phyloP scores from a whole-genome alignment of 2,888 invertebrate species.

The Trissolcus japonicus region DNA sequence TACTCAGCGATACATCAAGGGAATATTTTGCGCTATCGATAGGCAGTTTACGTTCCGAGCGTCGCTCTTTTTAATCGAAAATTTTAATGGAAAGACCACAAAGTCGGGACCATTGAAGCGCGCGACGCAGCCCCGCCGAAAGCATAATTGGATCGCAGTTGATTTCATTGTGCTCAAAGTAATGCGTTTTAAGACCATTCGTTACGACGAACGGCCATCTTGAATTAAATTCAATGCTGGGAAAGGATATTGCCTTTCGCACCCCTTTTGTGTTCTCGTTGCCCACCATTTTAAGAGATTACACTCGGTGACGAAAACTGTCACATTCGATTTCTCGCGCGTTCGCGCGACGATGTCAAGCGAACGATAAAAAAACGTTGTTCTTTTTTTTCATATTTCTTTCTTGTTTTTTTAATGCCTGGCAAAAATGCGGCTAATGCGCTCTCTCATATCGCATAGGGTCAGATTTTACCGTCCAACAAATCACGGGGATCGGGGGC shows the following conservation, averaged over 20 bases:
- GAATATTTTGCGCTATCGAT: conserved; percentile 19
- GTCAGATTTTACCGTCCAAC: no score
- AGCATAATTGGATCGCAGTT: conserved; percentile 49
- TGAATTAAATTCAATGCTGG: conserved; percentile 42
- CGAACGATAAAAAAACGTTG: conserved; percentile 32
- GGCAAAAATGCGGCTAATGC: conserved; percentile 14
- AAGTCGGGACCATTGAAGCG: conserved; percentile 38
- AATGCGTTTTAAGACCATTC: conserved; percentile 52
- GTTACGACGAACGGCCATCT: conserved; percentile 51
- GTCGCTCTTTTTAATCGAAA: conserved; percentile 37
- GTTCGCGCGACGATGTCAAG: conserved; percentile 21
- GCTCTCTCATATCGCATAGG: no score
- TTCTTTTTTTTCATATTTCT: no score
- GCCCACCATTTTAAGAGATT: conserved; percentile 44
- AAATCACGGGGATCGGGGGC: not conserved
- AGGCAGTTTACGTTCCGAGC: conserved; percentile 1
- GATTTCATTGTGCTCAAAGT: conserved; percentile 47
- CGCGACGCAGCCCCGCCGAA: conserved; percentile 21
- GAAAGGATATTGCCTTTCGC: conserved; percentile 46
- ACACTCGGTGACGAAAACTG: conserved; percentile 40
- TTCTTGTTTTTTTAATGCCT: no score
- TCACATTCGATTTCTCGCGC: conserved; percentile 40
- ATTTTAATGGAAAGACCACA: conserved; percentile 43
- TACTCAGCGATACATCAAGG: conserved; percentile 32
- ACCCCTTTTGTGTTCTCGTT: conserved; percentile 43